Conservation (phyloP, 2,797 vertebrate genomes). For the Syndactyla subalaris region DNA sequence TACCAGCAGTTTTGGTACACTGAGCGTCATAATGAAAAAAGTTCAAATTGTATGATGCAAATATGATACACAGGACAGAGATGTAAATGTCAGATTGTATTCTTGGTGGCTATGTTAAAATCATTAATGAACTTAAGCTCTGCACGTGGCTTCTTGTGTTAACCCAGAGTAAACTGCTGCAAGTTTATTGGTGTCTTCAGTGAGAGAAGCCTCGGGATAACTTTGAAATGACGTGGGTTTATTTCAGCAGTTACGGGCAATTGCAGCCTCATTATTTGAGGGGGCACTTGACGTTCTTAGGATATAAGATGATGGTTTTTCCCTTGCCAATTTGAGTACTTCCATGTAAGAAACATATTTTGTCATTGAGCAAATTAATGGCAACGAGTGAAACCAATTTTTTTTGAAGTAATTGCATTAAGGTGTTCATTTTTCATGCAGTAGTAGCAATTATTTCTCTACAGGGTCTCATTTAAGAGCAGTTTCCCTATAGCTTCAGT, state of each 20-base stretch:
- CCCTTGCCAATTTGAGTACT: background rate
- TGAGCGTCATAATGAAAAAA: background rate
- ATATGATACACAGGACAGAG: background rate
- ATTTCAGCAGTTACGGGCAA: background rate
- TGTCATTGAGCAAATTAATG: background rate
- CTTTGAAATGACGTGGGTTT: background rate
- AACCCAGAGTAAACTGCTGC: background rate
- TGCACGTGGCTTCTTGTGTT: slow-evolving; percentile 3
- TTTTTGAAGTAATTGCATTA: background rate
- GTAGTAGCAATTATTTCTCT: background rate
- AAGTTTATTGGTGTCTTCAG: background rate
- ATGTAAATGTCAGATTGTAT: background rate
- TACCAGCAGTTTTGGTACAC: accelerated
- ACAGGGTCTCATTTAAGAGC: background rate
- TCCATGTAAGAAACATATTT: accelerated
- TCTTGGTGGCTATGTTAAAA: background rate
- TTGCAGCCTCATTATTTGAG: background rate
- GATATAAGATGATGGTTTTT: background rate
- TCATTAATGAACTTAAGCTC: slow-evolving; percentile 41
- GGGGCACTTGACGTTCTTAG: background rate
- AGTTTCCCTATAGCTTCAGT: background rate
- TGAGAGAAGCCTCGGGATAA: background rate
- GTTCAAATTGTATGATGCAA: accelerated
- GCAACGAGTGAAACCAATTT: background rate
- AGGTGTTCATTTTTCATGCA: background rate